Conservation (phyloP, 2,113 vertebrate species). For the Pipa parva region DNA sequence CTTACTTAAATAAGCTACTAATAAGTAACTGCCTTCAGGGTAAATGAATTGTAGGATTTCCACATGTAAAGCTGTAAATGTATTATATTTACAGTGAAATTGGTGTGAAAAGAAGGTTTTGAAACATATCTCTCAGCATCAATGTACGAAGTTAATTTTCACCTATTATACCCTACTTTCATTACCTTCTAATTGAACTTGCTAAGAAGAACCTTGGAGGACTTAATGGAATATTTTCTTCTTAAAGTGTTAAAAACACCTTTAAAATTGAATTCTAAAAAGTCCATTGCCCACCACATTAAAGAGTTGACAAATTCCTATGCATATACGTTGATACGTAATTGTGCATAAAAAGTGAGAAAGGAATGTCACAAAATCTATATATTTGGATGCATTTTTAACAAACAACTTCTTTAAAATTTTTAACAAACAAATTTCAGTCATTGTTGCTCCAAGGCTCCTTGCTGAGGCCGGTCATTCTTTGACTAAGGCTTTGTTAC, state of each 20-base stretch:
- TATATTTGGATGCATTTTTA: too few species aligned
- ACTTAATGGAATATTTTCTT: background rate
- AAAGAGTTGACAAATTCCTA: too few species aligned
- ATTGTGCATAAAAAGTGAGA: too few species aligned
- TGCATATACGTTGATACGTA: too few species aligned
- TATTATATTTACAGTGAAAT: constrained; percentile 26
- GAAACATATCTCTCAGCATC: constrained; percentile 5
- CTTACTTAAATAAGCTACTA: constrained; percentile 19
- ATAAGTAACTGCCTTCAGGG: constrained; percentile 24
- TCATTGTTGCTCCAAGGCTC: too few species aligned
- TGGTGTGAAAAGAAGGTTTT: constrained; percentile 31
- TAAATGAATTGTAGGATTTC: constrained; percentile 5
- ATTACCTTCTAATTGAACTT: constrained; percentile 20
- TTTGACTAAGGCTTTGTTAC: too few species aligned
- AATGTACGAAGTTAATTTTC: constrained; percentile 28
- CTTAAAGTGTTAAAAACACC: background rate
- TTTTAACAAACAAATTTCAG: too few species aligned
- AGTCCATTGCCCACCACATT: too few species aligned
- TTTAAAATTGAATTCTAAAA: too few species aligned
- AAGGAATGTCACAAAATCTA: too few species aligned
- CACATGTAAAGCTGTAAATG: constrained; percentile 24
- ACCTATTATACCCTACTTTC: constrained; percentile 23
- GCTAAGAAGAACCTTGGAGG: background rate
- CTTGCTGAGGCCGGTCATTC: too few species aligned
- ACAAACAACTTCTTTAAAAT: too few species aligned